Evolutionary conservation across 2,113 vertebrate species (phyloP).

Genomic region (Gasterosteus aculeatus): DNA sequence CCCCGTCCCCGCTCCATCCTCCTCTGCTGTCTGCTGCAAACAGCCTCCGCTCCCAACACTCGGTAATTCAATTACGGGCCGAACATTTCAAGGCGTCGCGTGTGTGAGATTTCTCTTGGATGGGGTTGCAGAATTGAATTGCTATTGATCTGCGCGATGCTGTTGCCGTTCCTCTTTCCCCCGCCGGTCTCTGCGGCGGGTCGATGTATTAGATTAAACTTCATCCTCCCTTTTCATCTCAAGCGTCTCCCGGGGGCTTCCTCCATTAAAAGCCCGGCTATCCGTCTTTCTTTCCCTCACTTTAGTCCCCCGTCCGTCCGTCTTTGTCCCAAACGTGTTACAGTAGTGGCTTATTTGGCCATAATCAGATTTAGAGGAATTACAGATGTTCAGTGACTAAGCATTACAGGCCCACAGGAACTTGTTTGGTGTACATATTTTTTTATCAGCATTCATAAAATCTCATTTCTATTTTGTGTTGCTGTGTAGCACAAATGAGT

Average conservation of each 20-base stretch:
- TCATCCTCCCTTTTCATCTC: constrained; percentile 68
- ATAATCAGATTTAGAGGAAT: not conserved
- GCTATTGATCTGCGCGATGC: constrained; percentile 32
- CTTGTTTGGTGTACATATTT: not conserved
- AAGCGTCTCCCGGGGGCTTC: constrained; percentile 31
- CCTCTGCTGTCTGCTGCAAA: constrained; percentile 12
- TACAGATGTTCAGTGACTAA: not conserved
- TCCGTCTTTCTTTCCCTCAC: not conserved
- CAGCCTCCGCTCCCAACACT: not conserved
- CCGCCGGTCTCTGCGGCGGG: constrained; percentile 5
- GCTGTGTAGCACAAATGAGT: too few relatives aligned
- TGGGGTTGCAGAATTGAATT: constrained; percentile 28
- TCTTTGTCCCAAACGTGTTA: not conserved
- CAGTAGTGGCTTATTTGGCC: not conserved
- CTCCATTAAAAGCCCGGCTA: not conserved
- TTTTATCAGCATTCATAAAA: not conserved
- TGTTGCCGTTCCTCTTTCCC: not conserved
- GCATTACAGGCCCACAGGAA: not conserved
- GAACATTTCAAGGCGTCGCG: constrained; percentile 3
- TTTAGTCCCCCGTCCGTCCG: not conserved
- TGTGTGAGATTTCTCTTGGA: not conserved
- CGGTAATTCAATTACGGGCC: constrained; percentile 20
- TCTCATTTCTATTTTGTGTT: not conserved
- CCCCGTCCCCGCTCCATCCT: not conserved
- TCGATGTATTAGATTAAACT: constrained; percentile 60